These are phyloP conservation scores for Augochlora pura DNA, from an alignment of 1,140 invertebrate species.

Conservation along the genomic window DNA sequence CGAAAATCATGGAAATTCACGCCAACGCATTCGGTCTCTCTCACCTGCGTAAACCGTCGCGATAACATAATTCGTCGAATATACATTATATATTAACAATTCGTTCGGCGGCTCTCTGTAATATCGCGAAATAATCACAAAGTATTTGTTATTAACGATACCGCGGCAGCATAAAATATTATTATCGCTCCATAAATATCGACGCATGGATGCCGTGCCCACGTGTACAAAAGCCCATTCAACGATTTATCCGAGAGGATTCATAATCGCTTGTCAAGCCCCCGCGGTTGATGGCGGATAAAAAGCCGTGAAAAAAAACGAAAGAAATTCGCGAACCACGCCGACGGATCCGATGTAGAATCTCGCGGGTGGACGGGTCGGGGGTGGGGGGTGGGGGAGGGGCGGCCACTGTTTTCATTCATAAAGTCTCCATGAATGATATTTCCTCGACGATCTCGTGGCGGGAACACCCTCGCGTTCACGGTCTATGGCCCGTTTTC, in stretches of 20 bases:
- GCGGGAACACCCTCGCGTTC: background rate
- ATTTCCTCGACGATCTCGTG: background rate
- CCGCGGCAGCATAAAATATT: conserved; percentile 28
- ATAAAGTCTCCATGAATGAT: conserved; percentile 30
- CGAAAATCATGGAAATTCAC: background rate
- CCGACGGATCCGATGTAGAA: conserved; percentile 5
- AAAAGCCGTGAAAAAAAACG: conserved; percentile 4
- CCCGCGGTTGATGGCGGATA: background rate
- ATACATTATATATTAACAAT: conserved; percentile 27
- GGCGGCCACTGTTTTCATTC: conserved; percentile 26
- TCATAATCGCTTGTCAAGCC: conserved; percentile 7
- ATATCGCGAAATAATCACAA: conserved; percentile 37
- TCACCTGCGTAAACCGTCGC: background rate
- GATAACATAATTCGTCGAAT: no score
- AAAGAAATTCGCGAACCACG: no score
- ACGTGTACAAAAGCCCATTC: background rate
- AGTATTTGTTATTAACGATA: conserved; percentile 42
- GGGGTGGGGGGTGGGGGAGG: no score
- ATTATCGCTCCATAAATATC: conserved; percentile 24
- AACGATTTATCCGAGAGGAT: background rate
- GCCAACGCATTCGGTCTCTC: conserved; percentile 14
- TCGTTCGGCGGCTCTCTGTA: background rate
- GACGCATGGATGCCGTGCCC: background rate
- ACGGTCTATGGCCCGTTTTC: background rate
- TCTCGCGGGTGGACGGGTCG: conserved; percentile 6